Percentiles rank a stretch among this genome's conserved stretches.
Evolutionary conservation across 2,888 invertebrate species (phyloP).

Genomic region (Nasonovia ribisnigri): DNA sequence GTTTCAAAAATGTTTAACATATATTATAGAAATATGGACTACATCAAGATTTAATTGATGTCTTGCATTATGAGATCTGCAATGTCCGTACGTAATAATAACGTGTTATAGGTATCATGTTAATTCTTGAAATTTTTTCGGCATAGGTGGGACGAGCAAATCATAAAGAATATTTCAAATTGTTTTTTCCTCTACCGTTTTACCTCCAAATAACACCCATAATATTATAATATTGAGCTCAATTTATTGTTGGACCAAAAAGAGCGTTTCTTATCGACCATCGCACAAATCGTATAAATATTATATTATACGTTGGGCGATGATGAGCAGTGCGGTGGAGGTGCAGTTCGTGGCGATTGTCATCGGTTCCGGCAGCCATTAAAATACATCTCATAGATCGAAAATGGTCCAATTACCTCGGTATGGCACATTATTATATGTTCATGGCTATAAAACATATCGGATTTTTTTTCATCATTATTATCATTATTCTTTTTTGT

Average conservation of each 20-base stretch:
- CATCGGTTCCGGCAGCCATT: constrained; percentile 46
- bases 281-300: not conserved
- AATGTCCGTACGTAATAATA: not conserved
- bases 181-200: not conserved
- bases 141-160: not conserved
- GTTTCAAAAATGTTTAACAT: not conserved
- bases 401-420: constrained; percentile 64
- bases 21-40: no score
- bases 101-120: not conserved
- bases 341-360: not conserved
- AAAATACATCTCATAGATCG: constrained; percentile 30
- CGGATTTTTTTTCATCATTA: constrained; percentile 46
- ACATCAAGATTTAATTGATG: not conserved
- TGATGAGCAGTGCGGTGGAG: not conserved
- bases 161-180: not conserved
- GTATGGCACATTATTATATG: constrained; percentile 60
- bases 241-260: not conserved
- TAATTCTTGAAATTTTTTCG: not conserved
- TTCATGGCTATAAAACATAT: constrained; percentile 52
- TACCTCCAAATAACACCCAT: not conserved
- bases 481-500: constrained; percentile 45
- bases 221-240: not conserved
- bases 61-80: not conserved
- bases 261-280: not conserved
- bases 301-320: not conserved